Conservation (phyloP, 2,113 vertebrate genomes). For the Centropus unirufus region DNA sequence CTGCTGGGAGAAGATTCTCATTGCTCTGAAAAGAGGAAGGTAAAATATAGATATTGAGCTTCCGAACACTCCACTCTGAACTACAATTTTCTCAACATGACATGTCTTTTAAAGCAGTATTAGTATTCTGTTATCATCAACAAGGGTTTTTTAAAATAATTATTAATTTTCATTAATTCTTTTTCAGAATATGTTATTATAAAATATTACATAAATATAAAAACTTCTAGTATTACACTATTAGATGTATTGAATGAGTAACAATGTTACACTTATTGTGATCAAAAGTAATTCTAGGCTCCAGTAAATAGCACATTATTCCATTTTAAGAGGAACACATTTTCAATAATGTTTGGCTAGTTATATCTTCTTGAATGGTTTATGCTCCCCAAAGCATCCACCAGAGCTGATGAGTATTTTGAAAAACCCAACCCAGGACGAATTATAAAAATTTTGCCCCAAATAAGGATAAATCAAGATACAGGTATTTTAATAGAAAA, state of each 20-base stretch:
- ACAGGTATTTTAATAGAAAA: neutral
- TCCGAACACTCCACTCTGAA: neutral
- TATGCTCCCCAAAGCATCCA: neutral
- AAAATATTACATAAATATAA: too few species aligned
- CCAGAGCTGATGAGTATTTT: neutral
- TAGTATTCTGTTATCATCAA: neutral
- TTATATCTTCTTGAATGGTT: neutral
- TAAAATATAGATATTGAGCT: neutral
- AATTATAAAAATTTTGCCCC: neutral
- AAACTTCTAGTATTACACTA: accelerated
- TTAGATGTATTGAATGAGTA: neutral
- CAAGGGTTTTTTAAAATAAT: neutral
- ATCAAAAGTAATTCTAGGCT: neutral
- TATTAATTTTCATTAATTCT: neutral
- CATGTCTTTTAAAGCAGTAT: neutral
- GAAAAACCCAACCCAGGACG: neutral
- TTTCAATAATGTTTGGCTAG: accelerated
- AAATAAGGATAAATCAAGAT: neutral
- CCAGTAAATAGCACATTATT: neutral
- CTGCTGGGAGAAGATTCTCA: neutral
- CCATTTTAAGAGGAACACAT: neutral
- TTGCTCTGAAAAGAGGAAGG: neutral
- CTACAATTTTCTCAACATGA: neutral
- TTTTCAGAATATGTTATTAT: neutral
- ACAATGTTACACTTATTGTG: accelerated